A percentile compares a stretch with the other conserved stretches of the same genome.
Conservation (phyloP, 2,888 invertebrate genomes). For the Hybos culiciformis region DNA sequence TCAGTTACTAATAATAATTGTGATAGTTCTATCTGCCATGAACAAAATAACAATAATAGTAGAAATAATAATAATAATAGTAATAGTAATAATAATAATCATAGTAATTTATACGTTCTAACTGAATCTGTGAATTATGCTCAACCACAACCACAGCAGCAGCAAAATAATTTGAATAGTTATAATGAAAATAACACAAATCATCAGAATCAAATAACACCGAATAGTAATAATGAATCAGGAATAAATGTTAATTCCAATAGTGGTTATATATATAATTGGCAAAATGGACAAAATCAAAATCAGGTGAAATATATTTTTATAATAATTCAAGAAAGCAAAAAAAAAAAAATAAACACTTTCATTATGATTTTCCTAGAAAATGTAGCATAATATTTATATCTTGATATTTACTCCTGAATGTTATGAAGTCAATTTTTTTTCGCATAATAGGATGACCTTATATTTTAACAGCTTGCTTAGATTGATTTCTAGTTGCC, state of each 20-base stretch:
- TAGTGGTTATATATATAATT: conserved; percentile 28
- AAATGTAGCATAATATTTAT: too few relatives aligned
- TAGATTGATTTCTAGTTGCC: too few relatives aligned
- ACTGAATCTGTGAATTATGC: conserved; percentile 18
- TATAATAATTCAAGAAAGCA: too few relatives aligned
- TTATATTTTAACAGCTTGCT: too few relatives aligned
- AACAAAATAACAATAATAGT: too few relatives aligned
- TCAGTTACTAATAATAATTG: too few relatives aligned
- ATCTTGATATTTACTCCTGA: too few relatives aligned
- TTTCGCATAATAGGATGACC: too few relatives aligned
- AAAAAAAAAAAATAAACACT: too few relatives aligned
- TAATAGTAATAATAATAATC: conserved; percentile 15
- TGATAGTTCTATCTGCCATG: too few relatives aligned
- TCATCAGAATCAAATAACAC: conserved; percentile 19
- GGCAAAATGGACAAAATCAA: conserved; percentile 24
- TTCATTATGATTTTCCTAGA: too few relatives aligned
- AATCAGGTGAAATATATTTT: conserved; percentile 31
- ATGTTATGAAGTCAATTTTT: too few relatives aligned
- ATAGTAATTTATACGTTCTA: conserved; percentile 18
- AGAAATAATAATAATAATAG: conserved; percentile 11
- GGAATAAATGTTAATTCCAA: conserved; percentile 16
- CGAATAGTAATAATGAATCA: conserved; percentile 10
- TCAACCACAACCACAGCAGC: conserved; percentile 13
- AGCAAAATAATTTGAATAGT: conserved; percentile 16
- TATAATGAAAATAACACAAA: conserved; percentile 16